Percentiles rank a stretch among this genome's conserved stretches.
These are phyloP conservation scores for Melitaea cinxia DNA, from an alignment of 1,140 invertebrate species.

Conservation along the genomic window DNA sequence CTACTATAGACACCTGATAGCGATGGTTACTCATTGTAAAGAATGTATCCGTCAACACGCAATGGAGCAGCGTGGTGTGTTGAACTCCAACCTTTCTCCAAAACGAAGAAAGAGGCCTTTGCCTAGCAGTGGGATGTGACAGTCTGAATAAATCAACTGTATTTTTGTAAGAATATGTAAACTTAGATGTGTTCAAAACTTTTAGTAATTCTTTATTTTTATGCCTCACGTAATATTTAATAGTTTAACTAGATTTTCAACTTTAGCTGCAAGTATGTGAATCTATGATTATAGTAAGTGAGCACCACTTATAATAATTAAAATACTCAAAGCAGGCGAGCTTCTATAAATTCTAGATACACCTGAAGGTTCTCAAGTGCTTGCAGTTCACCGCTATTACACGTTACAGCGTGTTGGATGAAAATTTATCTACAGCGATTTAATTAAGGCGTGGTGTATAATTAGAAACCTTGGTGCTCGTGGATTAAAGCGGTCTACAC, in stretches of 20 bases:
- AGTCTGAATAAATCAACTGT: too few species aligned
- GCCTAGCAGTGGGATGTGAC: too few species aligned
- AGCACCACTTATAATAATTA: conserved; percentile 7
- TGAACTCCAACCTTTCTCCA: too few species aligned
- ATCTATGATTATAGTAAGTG: conserved; percentile 5
- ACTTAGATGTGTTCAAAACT: too few species aligned
- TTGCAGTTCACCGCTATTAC: conserved; percentile 36
- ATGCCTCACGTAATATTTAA: background rate
- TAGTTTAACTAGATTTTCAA: background rate
- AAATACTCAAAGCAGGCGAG: background rate
- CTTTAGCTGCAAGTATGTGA: background rate
- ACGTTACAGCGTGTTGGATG: conserved; percentile 45
- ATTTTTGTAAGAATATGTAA: too few species aligned
- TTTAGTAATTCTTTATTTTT: background rate
- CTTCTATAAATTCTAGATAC: conserved; percentile 22
- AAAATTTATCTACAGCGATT: conserved; percentile 65
- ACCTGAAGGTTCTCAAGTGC: conserved; percentile 27
- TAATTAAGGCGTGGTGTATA: conserved; percentile 66
- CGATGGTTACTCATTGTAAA: too few species aligned
- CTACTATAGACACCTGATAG: too few species aligned
- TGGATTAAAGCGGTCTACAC: conserved; percentile 47
- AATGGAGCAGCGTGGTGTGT: too few species aligned
- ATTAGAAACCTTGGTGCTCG: conserved; percentile 58
- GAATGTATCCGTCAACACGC: too few species aligned
- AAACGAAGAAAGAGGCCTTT: too few species aligned